Conservation (phyloP, 2,888 invertebrate species). For the Lydus trimaculatus region DNA sequence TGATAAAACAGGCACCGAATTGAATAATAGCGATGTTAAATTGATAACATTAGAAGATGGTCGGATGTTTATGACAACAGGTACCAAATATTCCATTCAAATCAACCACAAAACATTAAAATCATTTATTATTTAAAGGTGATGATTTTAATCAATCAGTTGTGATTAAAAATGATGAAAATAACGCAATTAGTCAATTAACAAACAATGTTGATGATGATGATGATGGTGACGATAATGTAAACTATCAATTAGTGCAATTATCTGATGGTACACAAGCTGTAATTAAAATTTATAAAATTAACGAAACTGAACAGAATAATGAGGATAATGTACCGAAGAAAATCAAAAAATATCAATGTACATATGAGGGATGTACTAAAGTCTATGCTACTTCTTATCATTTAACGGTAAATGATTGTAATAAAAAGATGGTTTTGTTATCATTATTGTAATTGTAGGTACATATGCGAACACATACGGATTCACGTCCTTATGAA, state of each 20-base stretch:
- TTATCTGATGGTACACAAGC: constrained; percentile 52
- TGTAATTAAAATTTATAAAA: constrained; percentile 40
- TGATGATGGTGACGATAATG: constrained; percentile 24
- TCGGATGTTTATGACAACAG: constrained; percentile 40
- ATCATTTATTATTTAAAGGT: not conserved
- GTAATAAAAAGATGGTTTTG: not conserved
- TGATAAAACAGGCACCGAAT: constrained; percentile 18
- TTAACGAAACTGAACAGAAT: constrained; percentile 17
- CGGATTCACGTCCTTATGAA: constrained; percentile 62
- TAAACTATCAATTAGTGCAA: constrained; percentile 43
- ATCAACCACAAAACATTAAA: not conserved
- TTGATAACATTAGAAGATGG: constrained; percentile 42
- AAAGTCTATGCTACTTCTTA: constrained; percentile 63
- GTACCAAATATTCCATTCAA: constrained; percentile 8
- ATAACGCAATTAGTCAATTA: not conserved
- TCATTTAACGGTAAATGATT: constrained; percentile 60
- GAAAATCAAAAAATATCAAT: constrained; percentile 56
- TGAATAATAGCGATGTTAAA: constrained; percentile 36
- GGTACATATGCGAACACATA: constrained; percentile 65
- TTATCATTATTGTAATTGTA: constrained; percentile 41
- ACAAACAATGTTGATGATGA: constrained; percentile 24
- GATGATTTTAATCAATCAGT: not conserved
- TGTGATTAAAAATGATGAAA: not conserved
- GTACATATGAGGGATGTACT: constrained; percentile 61
- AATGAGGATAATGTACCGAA: constrained; percentile 27